Base-by-base conservation (phyloP, 2,113 vertebrate genomes). In the Cepphus grylle region DNA sequence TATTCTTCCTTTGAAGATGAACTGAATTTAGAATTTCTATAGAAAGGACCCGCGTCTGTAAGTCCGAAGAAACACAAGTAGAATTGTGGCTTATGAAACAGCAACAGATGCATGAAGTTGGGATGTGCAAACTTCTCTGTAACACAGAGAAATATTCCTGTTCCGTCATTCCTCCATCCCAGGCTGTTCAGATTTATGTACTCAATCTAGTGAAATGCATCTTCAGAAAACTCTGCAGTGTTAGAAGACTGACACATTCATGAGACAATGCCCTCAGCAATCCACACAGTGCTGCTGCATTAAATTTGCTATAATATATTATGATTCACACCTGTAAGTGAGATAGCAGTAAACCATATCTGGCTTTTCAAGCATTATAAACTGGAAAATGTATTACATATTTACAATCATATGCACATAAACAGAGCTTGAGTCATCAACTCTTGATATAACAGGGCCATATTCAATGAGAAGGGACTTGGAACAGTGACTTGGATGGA, bases 1-100 rank as follows among this genome's bases (percentile, higher is more conserved):
- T 32, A 25, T 80, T 91, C 47, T 85, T 70, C 49, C 78, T 93
- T 93, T 93, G 93, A 90, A 93, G 77, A 91, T 43, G 43, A 71
- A 25, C 34, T 40, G 65, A 89, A 87, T 78, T 79, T 74, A n/a
- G 36, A 74, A 58, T 88, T 81, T 40, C 58, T 86, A 14, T 29
- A 66, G 70, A 61, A 82, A 80, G 43, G 38, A 63, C 13, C 42
- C 88, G 19, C 47, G 94, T 84, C 74, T 86, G 45, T 8, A 67
- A 81, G 81, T 81, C 63, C 82, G 71, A 76, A 72, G 59, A 66
- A 81, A 29, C 26, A 74, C 78, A 36, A 83, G 26, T 13, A 84
- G 82, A 73, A 34, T 10, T 70, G 73, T 74, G 70, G 36, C 15
- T 15, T 49, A 27, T 11, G 80, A 56, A 77, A 66, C 22, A n/a